A percentile compares a stretch with the other conserved stretches of the same genome.
These are phyloP conservation scores for Gallinago solitaria DNA, from an alignment of 2,797 vertebrate species.

Conservation along the genomic window DNA sequence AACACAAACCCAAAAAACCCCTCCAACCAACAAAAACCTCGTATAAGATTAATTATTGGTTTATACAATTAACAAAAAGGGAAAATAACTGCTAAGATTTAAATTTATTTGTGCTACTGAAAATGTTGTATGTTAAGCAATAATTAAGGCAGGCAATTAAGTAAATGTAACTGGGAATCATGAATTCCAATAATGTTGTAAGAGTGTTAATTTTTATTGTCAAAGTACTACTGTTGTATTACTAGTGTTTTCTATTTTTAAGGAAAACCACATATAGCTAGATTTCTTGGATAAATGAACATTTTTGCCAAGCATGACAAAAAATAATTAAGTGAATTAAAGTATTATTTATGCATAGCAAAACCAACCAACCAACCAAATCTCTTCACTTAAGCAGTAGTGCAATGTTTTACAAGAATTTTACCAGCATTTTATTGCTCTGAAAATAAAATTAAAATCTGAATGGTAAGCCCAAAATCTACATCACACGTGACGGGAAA, in stretches of 20 bases:
- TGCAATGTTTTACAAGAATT: background rate
- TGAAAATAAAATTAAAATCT: background rate
- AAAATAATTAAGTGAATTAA: background rate
- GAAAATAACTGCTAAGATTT: background rate
- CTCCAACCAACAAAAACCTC: background rate
- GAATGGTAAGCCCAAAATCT: background rate
- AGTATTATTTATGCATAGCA: background rate
- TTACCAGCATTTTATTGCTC: background rate
- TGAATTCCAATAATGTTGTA: background rate
- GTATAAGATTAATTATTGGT: background rate
- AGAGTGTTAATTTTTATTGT: background rate
- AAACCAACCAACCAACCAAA: background rate
- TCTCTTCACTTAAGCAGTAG: background rate
- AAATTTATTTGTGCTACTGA: background rate
- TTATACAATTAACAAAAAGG: background rate
- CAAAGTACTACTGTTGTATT: background rate
- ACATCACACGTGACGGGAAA: background rate
- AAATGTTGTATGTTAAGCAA: background rate
- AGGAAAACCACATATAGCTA: background rate
- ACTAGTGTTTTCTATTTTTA: background rate
- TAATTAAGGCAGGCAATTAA: background rate
- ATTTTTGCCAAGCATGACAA: background rate
- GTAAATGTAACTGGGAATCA: background rate
- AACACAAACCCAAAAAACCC: accelerated
- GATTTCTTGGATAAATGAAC: background rate